Base-by-base conservation (phyloP, 2,888 invertebrate genomes). In the Drosophila kambysellisi region DNA sequence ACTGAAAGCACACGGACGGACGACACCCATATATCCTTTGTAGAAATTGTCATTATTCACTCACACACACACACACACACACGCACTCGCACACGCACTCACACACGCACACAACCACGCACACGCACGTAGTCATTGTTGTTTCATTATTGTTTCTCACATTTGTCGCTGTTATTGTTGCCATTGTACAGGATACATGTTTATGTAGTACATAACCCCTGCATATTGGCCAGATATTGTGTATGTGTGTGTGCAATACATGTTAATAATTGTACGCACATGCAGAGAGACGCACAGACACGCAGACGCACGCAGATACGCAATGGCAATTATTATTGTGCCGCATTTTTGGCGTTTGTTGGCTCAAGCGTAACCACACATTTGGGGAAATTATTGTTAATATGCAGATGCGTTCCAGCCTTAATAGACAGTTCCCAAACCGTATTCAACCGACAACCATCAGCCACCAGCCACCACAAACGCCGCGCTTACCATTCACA, bases 301-400 rank as follows among this genome's bases (percentile, higher is more conserved):
- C 57, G 32, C 39, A 48, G 56, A 17, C 50, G 29, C 43, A 37
- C 66, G 52, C n/a, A 52, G 29, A 54, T 30, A 57, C 50, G 48
- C 60, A 76, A 70, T 63, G 67, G 63, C 50, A 76, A 83, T 79
- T 68, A 76, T 80, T 83, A 80, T 71, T 80, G 65, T 39, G 67
- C 58, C 58, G 72, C 72, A 78, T 79, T 79, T 82, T 82, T 82
- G 90, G 77, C 82, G 74, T 77, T 88, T 79, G 88, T 74, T 76
- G 88, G 88, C 90, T 88, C 79, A 81, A 82, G 72, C 81, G 81
- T 88, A 88, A 88, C 90, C 91, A 66, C 81, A 81, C 87, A 85
- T 88, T 91, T 89, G 87, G 87, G 87, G 77, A 82, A 90, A 88
- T 88, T 74, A 91, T 83, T 79, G 89, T 88, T 82, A 89, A 91